phyloP scores from a whole-genome alignment of 2,113 vertebrate species.

The Sceloporus tristichus region DNA sequence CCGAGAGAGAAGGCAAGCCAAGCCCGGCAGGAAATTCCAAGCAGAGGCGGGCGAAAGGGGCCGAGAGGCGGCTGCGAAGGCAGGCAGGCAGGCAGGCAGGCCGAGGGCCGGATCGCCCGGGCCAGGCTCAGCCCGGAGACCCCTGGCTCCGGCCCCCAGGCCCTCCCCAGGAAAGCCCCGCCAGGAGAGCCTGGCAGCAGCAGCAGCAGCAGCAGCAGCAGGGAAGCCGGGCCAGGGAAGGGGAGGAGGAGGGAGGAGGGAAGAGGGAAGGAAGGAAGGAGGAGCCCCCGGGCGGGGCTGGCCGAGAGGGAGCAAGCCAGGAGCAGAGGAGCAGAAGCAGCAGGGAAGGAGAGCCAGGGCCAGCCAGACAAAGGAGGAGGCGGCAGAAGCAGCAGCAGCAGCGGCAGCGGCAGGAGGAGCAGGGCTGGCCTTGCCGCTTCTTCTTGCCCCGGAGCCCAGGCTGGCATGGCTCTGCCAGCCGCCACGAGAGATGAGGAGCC shows the following conservation, averaged over 20 bases:
- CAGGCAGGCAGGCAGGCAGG: too few relatives aligned
- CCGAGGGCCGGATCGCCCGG: not conserved
- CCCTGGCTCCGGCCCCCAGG: not conserved
- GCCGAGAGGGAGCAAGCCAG: not conserved
- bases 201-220: not conserved
- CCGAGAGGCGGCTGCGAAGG: too few relatives aligned
- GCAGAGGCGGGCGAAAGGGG: not conserved
- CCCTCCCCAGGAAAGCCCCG: not conserved
- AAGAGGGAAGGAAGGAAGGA: not conserved
- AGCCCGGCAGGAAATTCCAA: constrained; percentile 31
- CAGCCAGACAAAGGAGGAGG: not conserved
- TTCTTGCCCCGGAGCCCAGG: too few relatives aligned
- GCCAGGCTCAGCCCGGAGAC: too few relatives aligned
- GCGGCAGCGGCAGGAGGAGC: constrained; percentile 3
- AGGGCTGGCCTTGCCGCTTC: not conserved
- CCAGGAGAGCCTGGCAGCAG: not conserved
- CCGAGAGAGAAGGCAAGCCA: not conserved
- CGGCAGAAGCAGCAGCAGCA: not conserved
- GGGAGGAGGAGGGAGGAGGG: not conserved
- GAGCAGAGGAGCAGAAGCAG: too few relatives aligned
- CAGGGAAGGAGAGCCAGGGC: not conserved
- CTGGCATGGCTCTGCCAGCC: constrained; percentile 10
- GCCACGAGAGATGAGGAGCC: not conserved
- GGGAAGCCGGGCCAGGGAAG: constrained; percentile 20
- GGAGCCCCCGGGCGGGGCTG: constrained; percentile 27